Evolutionary conservation across 2,888 invertebrate species (phyloP), one percentile per base, ranked within the genome.

Genomic region (Litoditis marina): DNA sequence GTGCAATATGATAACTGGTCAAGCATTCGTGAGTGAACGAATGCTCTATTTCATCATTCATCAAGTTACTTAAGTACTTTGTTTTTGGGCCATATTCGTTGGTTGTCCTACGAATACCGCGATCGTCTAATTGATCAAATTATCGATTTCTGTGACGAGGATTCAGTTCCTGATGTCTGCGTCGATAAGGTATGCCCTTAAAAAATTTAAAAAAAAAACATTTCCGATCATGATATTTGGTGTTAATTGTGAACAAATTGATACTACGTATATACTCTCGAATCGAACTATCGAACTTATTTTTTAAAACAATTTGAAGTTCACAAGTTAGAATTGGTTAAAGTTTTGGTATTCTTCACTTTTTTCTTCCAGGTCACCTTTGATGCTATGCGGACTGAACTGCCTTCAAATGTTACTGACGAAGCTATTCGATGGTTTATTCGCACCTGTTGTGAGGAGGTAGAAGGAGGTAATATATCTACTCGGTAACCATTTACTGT

Each of bases 361-460:
- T 60, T 30, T 31, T 53, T 31, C 0, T 25, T 30, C 22, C 44
- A 63, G 56, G 31, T 63, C 6, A 49, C 52, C 27, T 58, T 53
- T 34, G 53, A 58, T 11, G 34, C 25, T 25, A n/a, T 63, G 1
- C 39, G 58, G 6, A 16, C 5, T 11, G 30, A 28, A 27, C 25
- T 63, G 1, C 46, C 63, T 19, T 7, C 25, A 3, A 22, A 51
- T 30, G 46, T 46, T 27, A 28, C 46, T 16, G 58, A 51, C 13
- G 28, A 22, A 13, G 47, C 53, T 7, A 52, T 63, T 22, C n/a
- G 27, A 1, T 63, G 63, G 62, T 56, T 62, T 42, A 39, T 60
- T 5, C 22, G 32, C 31, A 25, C 30, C 7, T 54, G 28, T 34
- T 60, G 53, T 16, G 25, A 7, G 11, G 36, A 46, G 22, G 6